Evolutionary conservation across 2,888 invertebrate species (phyloP).

Genomic region (Linyphia triangularis): DNA sequence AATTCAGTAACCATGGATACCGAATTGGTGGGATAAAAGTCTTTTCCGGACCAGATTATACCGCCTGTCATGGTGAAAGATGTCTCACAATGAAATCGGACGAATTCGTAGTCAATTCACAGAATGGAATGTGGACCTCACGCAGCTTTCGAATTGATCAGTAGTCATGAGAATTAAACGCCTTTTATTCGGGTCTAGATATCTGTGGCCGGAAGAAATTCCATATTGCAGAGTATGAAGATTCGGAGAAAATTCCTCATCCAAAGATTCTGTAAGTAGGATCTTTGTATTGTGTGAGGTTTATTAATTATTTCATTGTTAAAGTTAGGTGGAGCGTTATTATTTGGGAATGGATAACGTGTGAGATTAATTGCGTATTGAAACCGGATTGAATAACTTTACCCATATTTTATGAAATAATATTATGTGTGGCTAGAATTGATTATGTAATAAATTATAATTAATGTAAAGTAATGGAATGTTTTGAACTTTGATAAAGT

Average conservation of each 20-base stretch:
- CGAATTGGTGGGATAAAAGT: slow-evolving; percentile 47
- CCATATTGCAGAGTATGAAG: not conserved
- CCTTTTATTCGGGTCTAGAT: not conserved
- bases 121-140: slow-evolving; percentile 21
- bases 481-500: too few relatives aligned
- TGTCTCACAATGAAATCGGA: slow-evolving; percentile 52
- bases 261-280: not conserved
- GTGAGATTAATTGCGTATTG: too few relatives aligned
- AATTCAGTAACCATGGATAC: slow-evolving; percentile 54
- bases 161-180: slow-evolving; percentile 29
- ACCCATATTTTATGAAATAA: too few relatives aligned
- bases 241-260: not conserved
- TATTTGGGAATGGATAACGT: too few relatives aligned
- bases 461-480: too few relatives aligned
- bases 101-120: slow-evolving; percentile 43
- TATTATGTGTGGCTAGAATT: too few relatives aligned
- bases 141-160: slow-evolving; percentile 24
- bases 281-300: not conserved
- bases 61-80: slow-evolving; percentile 50
- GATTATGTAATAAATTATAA: too few relatives aligned
- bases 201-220: not conserved
- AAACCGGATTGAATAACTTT: too few relatives aligned
- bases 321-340: too few relatives aligned
- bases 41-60: slow-evolving; percentile 40
- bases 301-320: not conserved